Conservation (phyloP, 2,113 vertebrate species). For the Pao palembangensis region DNA sequence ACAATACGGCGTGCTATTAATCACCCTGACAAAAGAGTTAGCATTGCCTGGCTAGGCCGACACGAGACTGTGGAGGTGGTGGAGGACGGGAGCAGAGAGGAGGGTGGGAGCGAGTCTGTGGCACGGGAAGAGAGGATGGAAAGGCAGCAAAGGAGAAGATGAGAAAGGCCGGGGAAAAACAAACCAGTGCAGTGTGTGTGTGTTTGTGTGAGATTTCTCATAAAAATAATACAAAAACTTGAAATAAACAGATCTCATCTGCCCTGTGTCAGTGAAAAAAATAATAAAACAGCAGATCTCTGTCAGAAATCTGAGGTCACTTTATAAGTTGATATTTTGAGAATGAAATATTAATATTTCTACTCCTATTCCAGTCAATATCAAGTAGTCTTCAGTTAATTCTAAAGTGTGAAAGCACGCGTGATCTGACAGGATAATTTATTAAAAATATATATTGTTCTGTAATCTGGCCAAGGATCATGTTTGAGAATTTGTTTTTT, state of each 20-base stretch:
- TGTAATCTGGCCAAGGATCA: too few relatives aligned
- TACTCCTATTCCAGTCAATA: too few relatives aligned
- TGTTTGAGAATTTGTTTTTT: too few relatives aligned
- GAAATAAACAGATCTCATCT: too few relatives aligned
- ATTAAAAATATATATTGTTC: too few relatives aligned
- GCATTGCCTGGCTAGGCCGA: conserved; percentile 78
- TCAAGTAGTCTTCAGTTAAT: too few relatives aligned
- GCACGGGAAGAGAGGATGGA: conserved; percentile 2
- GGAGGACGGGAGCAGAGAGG: conserved; percentile 1
- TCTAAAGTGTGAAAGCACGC: too few relatives aligned
- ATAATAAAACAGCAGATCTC: background rate
- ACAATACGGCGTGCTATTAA: conserved; percentile 93
- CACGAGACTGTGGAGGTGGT: conserved; percentile 52
- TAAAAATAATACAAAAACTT: background rate
- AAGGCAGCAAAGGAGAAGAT: conserved; percentile 9
- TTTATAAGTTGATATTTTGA: too few relatives aligned
- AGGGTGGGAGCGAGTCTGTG: conserved; percentile 3
- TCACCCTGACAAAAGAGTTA: conserved; percentile 98
- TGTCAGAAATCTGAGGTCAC: background rate
- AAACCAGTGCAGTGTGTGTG: background rate
- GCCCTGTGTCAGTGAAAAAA: background rate
- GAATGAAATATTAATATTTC: too few relatives aligned
- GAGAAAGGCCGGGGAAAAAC: conserved; percentile 8
- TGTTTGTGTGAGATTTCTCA: background rate
- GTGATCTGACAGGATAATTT: too few relatives aligned